Conservation (phyloP, 2,888 invertebrate species). For the Prostheceraeus crozeri region DNA sequence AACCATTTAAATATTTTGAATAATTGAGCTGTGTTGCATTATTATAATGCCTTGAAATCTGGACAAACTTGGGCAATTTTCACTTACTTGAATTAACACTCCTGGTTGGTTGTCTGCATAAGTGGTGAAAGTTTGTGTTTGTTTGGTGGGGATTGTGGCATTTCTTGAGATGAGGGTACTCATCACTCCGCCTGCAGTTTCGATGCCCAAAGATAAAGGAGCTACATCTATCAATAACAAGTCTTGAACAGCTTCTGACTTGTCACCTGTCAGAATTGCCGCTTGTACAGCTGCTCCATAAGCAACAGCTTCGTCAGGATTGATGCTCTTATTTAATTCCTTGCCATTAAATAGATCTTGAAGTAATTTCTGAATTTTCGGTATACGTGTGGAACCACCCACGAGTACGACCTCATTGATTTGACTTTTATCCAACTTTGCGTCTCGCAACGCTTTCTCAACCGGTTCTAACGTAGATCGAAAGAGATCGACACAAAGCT, state of each 20-base stretch:
- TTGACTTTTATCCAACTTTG: constrained; percentile 68
- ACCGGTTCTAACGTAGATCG: constrained; percentile 69
- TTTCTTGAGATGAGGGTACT: constrained; percentile 91
- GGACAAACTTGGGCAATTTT: constrained; percentile 89
- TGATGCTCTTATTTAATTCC: constrained; percentile 57
- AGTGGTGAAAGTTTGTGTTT: constrained; percentile 90
- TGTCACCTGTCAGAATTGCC: constrained; percentile 63
- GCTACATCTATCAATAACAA: constrained; percentile 56
- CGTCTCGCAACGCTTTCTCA: constrained; percentile 69
- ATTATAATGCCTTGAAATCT: too few relatives aligned
- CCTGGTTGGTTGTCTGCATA: constrained; percentile 82
- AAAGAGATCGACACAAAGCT: constrained; percentile 48
- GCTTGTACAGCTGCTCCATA: constrained; percentile 71
- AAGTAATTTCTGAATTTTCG: constrained; percentile 50
- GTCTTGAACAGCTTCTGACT: constrained; percentile 52
- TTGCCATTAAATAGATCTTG: constrained; percentile 53
- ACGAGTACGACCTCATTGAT: constrained; percentile 74
- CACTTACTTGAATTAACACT: constrained; percentile 64
- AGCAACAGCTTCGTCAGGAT: constrained; percentile 57
- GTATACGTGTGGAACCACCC: constrained; percentile 61
- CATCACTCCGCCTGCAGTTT: constrained; percentile 87
- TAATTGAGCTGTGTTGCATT: too few relatives aligned
- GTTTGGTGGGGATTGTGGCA: constrained; percentile 91
- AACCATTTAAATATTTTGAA: too few relatives aligned
- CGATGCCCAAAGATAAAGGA: constrained; percentile 72